Percentiles rank a stretch among this genome's conserved stretches.
Conservation (phyloP, 2,888 invertebrate genomes). For the Parasteatoda lunata region DNA sequence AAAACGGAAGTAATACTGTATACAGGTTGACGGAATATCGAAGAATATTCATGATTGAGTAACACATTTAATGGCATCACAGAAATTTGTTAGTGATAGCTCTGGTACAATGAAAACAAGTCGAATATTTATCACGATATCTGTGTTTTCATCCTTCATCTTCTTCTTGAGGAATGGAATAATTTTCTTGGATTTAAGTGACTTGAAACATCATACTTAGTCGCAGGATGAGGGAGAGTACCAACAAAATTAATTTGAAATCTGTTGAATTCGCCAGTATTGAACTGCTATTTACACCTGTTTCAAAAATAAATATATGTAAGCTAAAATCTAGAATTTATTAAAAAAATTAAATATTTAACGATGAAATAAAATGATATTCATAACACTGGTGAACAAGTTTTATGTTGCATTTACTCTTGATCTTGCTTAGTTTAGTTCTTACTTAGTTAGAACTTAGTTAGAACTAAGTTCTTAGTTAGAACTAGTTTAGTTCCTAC, state of each 20-base stretch:
- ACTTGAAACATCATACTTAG: neutral
- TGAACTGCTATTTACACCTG: neutral
- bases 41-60: constrained; percentile 43
- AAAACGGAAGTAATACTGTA: constrained; percentile 40
- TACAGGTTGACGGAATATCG: constrained; percentile 52
- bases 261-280: neutral
- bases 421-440: too few relatives aligned
- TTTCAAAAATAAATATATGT: neutral
- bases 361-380: too few relatives aligned
- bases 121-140: constrained; percentile 2
- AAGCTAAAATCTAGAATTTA: too few relatives aligned
- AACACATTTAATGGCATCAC: constrained; percentile 15
- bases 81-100: constrained; percentile 11
- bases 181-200: neutral
- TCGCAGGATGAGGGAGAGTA: neutral
- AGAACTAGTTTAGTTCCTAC: too few relatives aligned
- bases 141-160: neutral
- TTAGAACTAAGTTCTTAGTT: too few relatives aligned
- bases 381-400: too few relatives aligned
- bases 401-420: too few relatives aligned
- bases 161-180: neutral
- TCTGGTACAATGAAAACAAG: constrained; percentile 6
- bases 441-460: too few relatives aligned
- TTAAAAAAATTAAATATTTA: too few relatives aligned
- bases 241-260: neutral